Conservation (phyloP, 2,797 vertebrate genomes). For the Sciaenops ocellatus region DNA sequence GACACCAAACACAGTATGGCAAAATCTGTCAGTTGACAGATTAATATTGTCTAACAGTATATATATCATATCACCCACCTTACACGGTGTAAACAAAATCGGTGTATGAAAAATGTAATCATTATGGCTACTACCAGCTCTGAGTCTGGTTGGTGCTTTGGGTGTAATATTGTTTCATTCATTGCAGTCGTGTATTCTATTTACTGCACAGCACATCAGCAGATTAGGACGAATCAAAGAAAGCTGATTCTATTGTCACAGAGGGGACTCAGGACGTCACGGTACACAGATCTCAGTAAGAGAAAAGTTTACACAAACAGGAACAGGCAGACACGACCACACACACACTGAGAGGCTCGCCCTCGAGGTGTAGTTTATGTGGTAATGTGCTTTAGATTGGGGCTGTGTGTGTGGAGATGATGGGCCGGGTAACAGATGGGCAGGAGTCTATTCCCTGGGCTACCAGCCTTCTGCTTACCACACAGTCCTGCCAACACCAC, state of each 20-base stretch:
- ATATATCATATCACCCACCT: conserved; percentile 3
- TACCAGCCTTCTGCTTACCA: conserved; percentile 80
- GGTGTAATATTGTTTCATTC: conserved; percentile 39
- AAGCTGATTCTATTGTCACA: conserved; percentile 32
- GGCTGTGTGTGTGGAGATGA: conserved; percentile 80
- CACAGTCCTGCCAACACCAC: conserved; percentile 76
- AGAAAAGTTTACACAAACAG: conserved; percentile 51
- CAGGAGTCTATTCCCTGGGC: conserved; percentile 83
- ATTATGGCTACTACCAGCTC: conserved; percentile 2
- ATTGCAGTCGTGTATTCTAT: conserved; percentile 24
- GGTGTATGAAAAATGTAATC: background rate
- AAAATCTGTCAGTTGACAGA: conserved; percentile 12
- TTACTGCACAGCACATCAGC: conserved; percentile 33
- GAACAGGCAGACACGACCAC: conserved; percentile 33
- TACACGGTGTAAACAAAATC: background rate
- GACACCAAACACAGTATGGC: background rate
- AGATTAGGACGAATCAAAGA: conserved; percentile 39
- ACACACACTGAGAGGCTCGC: conserved; percentile 47
- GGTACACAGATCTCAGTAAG: conserved; percentile 44
- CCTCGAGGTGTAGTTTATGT: conserved; percentile 75
- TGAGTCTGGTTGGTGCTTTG: conserved; percentile 8
- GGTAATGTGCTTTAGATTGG: conserved; percentile 80
- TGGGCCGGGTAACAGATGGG: conserved; percentile 82
- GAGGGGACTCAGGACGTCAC: conserved; percentile 29
- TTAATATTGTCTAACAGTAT: background rate